Conservation (phyloP, 2,797 vertebrate species). For the Hypotaenidia okinawae region DNA sequence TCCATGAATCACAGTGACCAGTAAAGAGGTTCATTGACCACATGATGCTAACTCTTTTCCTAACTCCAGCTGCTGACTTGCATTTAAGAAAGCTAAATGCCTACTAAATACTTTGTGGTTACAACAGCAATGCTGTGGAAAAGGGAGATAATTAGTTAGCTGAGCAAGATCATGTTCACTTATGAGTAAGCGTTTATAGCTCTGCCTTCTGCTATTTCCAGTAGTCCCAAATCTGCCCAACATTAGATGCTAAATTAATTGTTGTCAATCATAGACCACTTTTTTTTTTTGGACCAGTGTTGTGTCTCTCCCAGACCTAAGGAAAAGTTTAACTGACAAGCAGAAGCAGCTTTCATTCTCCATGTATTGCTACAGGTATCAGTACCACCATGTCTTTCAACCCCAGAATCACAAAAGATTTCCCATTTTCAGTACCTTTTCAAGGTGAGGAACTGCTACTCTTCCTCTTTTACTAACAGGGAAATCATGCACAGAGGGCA, state of each 20-base stretch:
- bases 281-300: not conserved
- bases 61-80: not conserved
- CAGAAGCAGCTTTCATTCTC: not conserved
- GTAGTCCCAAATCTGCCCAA: not conserved
- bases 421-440: conserved; percentile 6
- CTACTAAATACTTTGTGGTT: conserved; percentile 1
- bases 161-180: not conserved
- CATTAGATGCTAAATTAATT: not conserved
- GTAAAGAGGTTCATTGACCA: not conserved
- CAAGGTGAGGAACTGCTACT: conserved; percentile 3
- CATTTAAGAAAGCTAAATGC: conserved; percentile 2
- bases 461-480: not conserved
- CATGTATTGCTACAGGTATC: not conserved
- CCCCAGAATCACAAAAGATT: not conserved
- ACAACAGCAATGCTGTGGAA: not conserved
- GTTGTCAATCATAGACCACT: not conserved
- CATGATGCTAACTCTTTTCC: not conserved
- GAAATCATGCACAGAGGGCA: not conserved
- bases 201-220: not conserved
- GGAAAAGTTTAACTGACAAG: not conserved
- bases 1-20: not conserved
- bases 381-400: not conserved
- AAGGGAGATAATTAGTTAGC: not conserved
- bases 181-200: not conserved
- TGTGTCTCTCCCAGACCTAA: not conserved